Base-by-base conservation (phyloP, 2,113 vertebrate species). In the Pluvianellus socialis region DNA sequence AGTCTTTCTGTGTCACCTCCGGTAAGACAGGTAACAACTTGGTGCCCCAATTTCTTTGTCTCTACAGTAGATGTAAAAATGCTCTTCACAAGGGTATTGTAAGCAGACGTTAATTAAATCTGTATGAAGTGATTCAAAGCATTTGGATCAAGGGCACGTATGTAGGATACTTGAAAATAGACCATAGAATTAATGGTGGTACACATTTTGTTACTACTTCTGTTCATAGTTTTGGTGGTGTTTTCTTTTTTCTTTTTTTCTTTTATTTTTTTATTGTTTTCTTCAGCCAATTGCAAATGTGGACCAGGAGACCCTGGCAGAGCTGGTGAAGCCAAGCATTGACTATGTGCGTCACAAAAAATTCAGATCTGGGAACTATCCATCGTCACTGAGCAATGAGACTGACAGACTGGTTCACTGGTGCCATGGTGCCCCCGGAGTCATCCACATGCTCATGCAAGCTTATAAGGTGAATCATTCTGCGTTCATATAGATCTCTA, bases 291-390 rank as follows among this genome's bases (percentile, higher is more conserved):
- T 97, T 63, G 98, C 99, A 20, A 98, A 98, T n/a, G 98, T 99
- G 84, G 98, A 98, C 55, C 97, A 98, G 42, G 99, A 99, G 77
- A 95, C 98, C 13, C 94, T 99, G 95, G 93, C 96, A 2, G 99
- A 99, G 92, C 72, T 99, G 97, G 97, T 99, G 71, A 99, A 99
- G 58, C 99, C 99, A n/a, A 99, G 99, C 96, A 98, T 99, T 17
- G 99, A 99, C 97, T 99, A 99, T 1, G 96, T 99, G 59, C 99
- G 99, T 44, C 99, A 99, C 97, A 99, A 99, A 97, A 99, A 96
- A 95, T 99, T 99, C 91, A 97, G 99, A 33, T 99, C 99, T 1
- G 99, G 99, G 63, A 99, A 99, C 95, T 99, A 99, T 81, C 99
- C 99, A 0, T 99, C 99, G 0, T 99, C 99, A 0, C 97, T 99